Evolutionary conservation across 2,113 vertebrate species (phyloP), one percentile per base, ranked within the genome.

Genomic region (Rhinolophus sinicus): DNA sequence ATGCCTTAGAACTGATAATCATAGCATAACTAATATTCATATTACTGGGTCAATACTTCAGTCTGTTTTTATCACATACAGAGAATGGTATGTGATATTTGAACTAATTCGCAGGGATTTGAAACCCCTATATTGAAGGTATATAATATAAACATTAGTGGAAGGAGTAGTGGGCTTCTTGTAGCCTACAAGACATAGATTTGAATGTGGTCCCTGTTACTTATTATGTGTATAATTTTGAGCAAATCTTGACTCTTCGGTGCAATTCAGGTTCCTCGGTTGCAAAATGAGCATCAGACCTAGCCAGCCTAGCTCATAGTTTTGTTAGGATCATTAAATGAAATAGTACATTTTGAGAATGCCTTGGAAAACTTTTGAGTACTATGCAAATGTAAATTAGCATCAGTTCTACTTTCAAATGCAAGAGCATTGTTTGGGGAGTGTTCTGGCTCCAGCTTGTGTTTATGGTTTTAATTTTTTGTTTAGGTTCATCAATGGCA

Each of bases 71-170:
- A 44, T 44, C 40, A 44, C 40, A 44, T 44, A 44, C 58, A 56
- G 13, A 80, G 52, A 75, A 64, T 78, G 75, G 22, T 89, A n/a
- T 92, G 30, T 95, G 60, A 56, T 94, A 87, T 84, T 80, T 95
- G 58, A 96, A 70, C 21, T n/a, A 35, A 18, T 50, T 84, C 91
- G 44, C 35, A 64, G 50, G 58, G 88, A 94, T 70, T 95, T 65
- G 38, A 94, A 90, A 38, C 26, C 15, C 26, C 4, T 1, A 75
- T 81, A 56, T 83, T 83, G 76, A 87, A 65, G 62, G 35, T 73
- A 9, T 86, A 52, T 40, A 90, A 26, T 50, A n/a, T 21, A 58
- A 82, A 87, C 35, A 69, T 78, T 11, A 22, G 83, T 86, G 22
- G 82, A 69, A 86, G 72, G 50, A 86, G 3, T 26, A 77, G 33